phyloP scores from a whole-genome alignment of 1,140 invertebrate species.

The Panulirus ornatus region DNA sequence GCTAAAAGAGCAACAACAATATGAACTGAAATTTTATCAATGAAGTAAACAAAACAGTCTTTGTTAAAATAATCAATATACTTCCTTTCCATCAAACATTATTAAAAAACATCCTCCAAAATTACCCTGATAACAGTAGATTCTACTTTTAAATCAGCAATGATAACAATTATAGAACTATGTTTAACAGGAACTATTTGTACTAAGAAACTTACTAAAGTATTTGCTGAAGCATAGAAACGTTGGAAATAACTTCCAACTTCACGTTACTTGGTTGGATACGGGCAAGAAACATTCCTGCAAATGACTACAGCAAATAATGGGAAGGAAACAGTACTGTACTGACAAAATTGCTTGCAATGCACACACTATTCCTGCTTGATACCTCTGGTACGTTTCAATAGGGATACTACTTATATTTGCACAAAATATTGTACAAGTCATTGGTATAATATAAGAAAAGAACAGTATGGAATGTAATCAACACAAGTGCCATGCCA shows the following conservation, averaged over 20 bases:
- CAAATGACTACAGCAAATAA: background rate
- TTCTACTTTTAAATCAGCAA: conserved; percentile 32
- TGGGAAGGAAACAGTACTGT: background rate
- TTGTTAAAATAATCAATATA: conserved; percentile 1
- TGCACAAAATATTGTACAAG: conserved; percentile 25
- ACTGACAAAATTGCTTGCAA: background rate
- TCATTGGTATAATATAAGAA: conserved; percentile 17
- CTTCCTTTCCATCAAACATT: background rate
- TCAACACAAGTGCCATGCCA: conserved; percentile 7
- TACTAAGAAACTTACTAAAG: conserved; percentile 55
- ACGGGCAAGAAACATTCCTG: conserved; percentile 6
- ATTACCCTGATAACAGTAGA: conserved; percentile 38
- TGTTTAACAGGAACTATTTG: conserved; percentile 60
- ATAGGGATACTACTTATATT: background rate
- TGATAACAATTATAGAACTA: conserved; percentile 56
- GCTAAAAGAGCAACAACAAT: conserved; percentile 11
- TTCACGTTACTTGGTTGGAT: conserved; percentile 17
- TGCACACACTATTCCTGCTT: background rate
- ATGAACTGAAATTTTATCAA: background rate
- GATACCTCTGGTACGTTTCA: background rate
- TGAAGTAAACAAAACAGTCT: background rate
- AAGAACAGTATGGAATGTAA: conserved; percentile 36
- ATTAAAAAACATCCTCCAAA: conserved; percentile 27
- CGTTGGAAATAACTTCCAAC: background rate
- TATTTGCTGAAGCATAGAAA: conserved; percentile 34